These are phyloP conservation scores for Podarcis lilfordi DNA, from an alignment of 2,797 vertebrate species.

Conservation along the genomic window DNA sequence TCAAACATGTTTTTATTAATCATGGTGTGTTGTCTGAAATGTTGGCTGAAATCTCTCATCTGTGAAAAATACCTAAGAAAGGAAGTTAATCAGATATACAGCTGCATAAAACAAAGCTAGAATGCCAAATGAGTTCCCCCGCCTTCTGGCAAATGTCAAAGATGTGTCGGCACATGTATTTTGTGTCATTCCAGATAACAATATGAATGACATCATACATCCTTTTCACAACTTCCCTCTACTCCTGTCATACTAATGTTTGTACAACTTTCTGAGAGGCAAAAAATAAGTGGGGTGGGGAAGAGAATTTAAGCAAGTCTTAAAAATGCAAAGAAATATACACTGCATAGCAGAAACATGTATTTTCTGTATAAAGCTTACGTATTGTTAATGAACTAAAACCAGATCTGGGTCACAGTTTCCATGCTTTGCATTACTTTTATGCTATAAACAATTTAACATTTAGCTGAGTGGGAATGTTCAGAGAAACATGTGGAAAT, in stretches of 20 bases:
- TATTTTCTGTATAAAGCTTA: neutral
- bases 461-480: neutral
- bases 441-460: neutral
- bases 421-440: neutral
- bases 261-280: neutral
- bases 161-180: slow-evolving; percentile 53
- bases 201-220: slow-evolving; percentile 49
- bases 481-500: neutral
- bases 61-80: slow-evolving; percentile 32
- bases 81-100: slow-evolving; percentile 41
- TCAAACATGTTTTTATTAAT: slow-evolving; percentile 30
- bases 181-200: slow-evolving; percentile 50
- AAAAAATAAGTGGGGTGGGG: neutral
- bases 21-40: neutral
- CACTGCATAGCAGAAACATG: neutral
- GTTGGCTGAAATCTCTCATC: slow-evolving; percentile 28
- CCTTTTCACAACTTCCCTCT: slow-evolving; percentile 37
- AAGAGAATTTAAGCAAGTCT: neutral
- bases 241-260: neutral
- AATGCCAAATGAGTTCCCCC: slow-evolving; percentile 34
- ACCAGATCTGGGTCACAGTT: neutral
- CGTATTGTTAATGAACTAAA: neutral
- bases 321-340: neutral
- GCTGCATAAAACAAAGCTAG: slow-evolving; percentile 55
- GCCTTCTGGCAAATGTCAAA: slow-evolving; percentile 62